Percentiles rank a stretch among this genome's conserved stretches.
These are phyloP conservation scores for Anas platyrhynchos DNA, from an alignment of 2,113 vertebrate species.

Conservation along the genomic window DNA sequence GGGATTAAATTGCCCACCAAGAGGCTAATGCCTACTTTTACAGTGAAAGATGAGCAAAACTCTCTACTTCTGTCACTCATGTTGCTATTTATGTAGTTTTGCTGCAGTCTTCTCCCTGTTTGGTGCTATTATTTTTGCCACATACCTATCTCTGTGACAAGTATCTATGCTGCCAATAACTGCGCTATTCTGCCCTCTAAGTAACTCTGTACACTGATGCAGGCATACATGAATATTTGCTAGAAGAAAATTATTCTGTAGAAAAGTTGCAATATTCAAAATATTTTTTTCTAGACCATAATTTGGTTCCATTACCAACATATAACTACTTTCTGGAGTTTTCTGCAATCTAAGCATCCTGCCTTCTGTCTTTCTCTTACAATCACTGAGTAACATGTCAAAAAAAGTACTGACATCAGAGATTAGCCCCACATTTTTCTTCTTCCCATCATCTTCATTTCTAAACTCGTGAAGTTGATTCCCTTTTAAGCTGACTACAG, in stretches of 20 bases:
- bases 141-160: neutral
- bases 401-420: neutral
- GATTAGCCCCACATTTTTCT: neutral
- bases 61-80: no score
- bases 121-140: neutral
- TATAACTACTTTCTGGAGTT: neutral
- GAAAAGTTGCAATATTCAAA: neutral
- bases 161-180: neutral
- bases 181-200: neutral
- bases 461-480: neutral
- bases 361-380: no score
- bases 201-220: no score
- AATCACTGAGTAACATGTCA: neutral
- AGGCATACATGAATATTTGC: neutral
- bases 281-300: neutral
- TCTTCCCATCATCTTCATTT: neutral
- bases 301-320: neutral
- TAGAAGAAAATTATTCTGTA: neutral
- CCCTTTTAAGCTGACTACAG: neutral
- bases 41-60: neutral
- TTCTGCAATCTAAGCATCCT: neutral
- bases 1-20: neutral
- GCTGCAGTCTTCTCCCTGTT: no score
- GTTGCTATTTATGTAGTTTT: neutral
- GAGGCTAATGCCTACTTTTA: neutral